Conservation (phyloP, 2,797 vertebrate genomes). For the Cichlasoma orientale region DNA sequence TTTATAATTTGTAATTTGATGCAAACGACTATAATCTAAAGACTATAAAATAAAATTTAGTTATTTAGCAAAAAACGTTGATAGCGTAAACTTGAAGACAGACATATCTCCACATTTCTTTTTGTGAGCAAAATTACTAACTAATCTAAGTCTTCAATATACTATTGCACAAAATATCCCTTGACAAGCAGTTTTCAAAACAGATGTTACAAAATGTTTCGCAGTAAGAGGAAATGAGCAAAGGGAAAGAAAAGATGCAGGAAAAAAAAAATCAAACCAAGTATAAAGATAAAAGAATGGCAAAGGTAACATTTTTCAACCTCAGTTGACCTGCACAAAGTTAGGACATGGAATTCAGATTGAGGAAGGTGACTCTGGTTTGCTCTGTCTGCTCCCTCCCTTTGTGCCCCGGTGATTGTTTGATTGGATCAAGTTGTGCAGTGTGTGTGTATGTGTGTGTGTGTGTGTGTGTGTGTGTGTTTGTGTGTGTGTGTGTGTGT, state of each 20-base stretch:
- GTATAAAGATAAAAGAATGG: not conserved
- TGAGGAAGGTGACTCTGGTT: constrained; percentile 37
- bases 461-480: not conserved
- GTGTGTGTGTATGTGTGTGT: not conserved
- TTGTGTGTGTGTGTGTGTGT: not conserved
- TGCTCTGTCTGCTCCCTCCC: not conserved
- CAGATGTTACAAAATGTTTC: not conserved
- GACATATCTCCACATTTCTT: not conserved
- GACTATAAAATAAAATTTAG: not conserved
- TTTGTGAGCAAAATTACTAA: not conserved
- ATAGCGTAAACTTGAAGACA: not conserved
- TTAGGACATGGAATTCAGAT: constrained; percentile 3
- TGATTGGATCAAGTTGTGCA: constrained; percentile 45
- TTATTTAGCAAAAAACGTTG: no score
- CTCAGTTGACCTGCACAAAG: not conserved
- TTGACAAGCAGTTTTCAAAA: not conserved
- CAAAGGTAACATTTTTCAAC: not conserved
- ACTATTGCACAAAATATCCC: not conserved
- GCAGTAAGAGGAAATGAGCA: not conserved
- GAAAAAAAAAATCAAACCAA: not conserved
- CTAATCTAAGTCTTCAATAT: not conserved
- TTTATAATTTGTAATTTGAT: not conserved
- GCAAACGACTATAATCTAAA: not conserved
- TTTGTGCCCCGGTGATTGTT: constrained; percentile 21
- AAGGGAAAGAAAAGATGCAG: not conserved